These are phyloP conservation scores for Epinotia brunnichana DNA, from an alignment of 2,888 invertebrate genomes.

Conservation along the genomic window DNA sequence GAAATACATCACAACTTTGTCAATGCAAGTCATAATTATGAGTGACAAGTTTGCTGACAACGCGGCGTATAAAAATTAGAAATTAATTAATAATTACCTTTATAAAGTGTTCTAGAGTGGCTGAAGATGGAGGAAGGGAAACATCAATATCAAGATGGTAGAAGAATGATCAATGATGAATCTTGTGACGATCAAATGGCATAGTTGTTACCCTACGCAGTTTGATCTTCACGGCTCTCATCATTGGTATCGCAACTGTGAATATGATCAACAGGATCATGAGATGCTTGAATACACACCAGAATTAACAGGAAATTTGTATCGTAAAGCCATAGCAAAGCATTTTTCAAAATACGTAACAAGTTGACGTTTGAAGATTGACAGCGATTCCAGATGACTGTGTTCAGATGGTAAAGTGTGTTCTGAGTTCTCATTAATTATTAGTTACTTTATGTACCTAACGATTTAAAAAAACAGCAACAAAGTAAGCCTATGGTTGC, in stretches of 20 bases:
- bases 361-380: conserved; percentile 27
- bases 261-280: neutral
- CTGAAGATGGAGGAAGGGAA: neutral
- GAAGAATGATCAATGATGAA: conserved; percentile 19
- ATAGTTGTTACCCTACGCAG: conserved; percentile 40
- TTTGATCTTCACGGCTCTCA: conserved; percentile 40
- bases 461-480: no score
- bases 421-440: neutral
- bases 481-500: no score
- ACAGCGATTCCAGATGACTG: conserved; percentile 27
- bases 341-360: conserved; percentile 3
- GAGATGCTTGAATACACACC: neutral
- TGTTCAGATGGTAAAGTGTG: conserved; percentile 30
- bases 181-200: conserved; percentile 36
- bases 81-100: neutral
- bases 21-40: conserved; percentile 39
- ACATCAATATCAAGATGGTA: neutral
- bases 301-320: neutral
- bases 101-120: neutral
- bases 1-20: conserved; percentile 42
- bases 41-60: conserved; percentile 28
- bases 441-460: no score
- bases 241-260: conserved; percentile 2
- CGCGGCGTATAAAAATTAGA: neutral
- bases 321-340: neutral